Evolutionary conservation across 1,140 invertebrate species (phyloP).

Genomic region (Trachymyrmex septentrionalis): DNA sequence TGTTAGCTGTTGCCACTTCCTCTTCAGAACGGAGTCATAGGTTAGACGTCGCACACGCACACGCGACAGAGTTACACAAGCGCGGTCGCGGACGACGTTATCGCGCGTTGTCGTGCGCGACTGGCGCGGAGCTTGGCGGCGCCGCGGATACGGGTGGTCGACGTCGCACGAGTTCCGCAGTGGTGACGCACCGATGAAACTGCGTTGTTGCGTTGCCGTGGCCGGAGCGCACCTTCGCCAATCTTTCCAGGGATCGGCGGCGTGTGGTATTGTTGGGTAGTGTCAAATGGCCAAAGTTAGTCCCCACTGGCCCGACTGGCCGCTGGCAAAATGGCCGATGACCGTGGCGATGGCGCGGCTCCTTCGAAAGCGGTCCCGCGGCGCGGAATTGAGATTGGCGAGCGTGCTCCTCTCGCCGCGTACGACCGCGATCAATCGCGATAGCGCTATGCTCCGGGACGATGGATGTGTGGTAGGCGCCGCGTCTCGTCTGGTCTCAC

Average conservation of each 20-base stretch:
- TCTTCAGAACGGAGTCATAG: slow-evolving; percentile 30
- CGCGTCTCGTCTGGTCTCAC: not conserved
- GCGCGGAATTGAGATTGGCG: not conserved
- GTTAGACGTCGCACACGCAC: slow-evolving; percentile 56
- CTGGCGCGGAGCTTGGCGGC: not conserved
- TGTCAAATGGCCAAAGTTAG: not conserved
- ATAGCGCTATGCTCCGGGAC: not conserved
- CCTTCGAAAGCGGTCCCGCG: not conserved
- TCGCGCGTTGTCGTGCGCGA: slow-evolving; percentile 2
- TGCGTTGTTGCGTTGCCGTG: slow-evolving; percentile 44
- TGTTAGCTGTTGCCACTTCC: not conserved
- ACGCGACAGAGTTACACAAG: slow-evolving; percentile 16
- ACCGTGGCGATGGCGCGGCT: not conserved
- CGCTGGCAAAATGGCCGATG: slow-evolving; percentile 48
- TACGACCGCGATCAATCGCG: not conserved
- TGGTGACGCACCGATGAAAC: not conserved
- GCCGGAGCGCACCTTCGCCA: not conserved
- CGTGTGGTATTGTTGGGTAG: slow-evolving; percentile 3
- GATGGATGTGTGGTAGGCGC: not conserved
- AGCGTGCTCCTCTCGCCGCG: not conserved
- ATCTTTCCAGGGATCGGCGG: not conserved
- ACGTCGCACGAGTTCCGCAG: not conserved
- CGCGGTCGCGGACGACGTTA: not conserved
- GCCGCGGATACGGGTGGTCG: not conserved
- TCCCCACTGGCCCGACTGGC: not conserved